Evolutionary conservation across 92 coral and sea anemone genomes (phyloP).

Genomic region (Chrysogorgia sp.): DNA sequence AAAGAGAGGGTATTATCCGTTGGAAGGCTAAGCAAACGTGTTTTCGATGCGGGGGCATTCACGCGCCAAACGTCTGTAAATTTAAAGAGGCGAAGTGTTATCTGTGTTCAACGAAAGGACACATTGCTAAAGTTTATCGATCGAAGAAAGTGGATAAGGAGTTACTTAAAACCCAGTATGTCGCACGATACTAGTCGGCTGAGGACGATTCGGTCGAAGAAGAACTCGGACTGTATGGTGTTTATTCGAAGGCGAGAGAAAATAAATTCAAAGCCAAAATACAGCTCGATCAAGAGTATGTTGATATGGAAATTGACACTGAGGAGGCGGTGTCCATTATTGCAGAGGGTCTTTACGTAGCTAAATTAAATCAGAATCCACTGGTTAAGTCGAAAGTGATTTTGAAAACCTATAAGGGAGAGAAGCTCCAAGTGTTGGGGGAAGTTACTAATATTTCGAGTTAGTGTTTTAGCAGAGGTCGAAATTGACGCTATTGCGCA

Average conservation of each 20-base stretch:
- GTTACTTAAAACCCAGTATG: no score
- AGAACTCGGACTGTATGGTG: slow-evolving; percentile 14
- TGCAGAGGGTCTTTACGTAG: slow-evolving; percentile 25
- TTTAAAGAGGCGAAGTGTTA: no score
- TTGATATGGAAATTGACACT: slow-evolving; percentile 49
- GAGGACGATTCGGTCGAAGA: slow-evolving; percentile 36
- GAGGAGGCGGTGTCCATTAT: slow-evolving; percentile 50
- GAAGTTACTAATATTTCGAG: no score
- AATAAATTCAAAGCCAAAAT: slow-evolving; percentile 31
- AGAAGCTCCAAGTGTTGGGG: slow-evolving; percentile 35
- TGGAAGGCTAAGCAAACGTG: no score
- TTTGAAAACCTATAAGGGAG: slow-evolving; percentile 28
- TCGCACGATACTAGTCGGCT: no score
- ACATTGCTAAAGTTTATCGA: slow-evolving; percentile 47
- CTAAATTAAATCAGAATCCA: slow-evolving; percentile 34
- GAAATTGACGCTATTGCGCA: no score
- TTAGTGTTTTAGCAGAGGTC: no score
- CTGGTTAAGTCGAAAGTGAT: slow-evolving; percentile 12
- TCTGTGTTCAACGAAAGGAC: slow-evolving; percentile 10
- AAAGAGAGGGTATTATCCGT: no score
- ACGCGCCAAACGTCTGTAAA: no score
- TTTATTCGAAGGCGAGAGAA: not conserved
- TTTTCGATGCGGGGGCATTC: no score
- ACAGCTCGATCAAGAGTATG: slow-evolving; percentile 1
- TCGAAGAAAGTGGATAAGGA: no score